Conservation (phyloP, 37 sponge, comb jelly and placozoan genomes). For the Theonella swinhoei region DNA sequence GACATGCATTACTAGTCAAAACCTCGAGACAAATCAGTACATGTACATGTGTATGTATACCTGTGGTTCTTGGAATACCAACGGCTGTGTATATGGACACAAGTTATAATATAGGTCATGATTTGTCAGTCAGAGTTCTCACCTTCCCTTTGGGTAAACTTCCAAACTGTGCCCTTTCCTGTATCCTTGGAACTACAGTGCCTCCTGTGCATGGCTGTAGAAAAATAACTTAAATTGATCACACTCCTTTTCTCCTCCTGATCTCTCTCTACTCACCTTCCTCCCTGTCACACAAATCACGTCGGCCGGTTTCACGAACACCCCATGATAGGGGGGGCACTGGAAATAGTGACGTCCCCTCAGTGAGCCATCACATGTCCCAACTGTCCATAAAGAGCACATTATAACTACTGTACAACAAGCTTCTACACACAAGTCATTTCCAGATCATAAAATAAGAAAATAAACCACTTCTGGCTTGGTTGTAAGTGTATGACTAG, state of each 20-base stretch:
- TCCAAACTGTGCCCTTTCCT: slow-evolving; percentile 33
- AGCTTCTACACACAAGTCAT: background rate
- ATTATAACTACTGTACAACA: background rate
- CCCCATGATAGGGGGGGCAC: slow-evolving; percentile 67
- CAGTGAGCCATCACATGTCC: slow-evolving; percentile 56
- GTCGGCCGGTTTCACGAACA: slow-evolving; percentile 62
- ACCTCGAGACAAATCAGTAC: too few species aligned
- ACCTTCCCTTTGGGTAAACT: background rate
- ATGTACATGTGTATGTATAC: too few species aligned
- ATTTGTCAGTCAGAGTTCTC: too few species aligned
- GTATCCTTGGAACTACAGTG: slow-evolving; percentile 42
- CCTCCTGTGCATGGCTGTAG: slow-evolving; percentile 37
- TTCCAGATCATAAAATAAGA: too few species aligned
- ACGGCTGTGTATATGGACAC: too few species aligned
- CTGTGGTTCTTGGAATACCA: too few species aligned
- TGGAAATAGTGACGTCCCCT: slow-evolving; percentile 68
- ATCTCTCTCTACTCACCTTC: slow-evolving; percentile 24
- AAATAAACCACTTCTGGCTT: too few species aligned
- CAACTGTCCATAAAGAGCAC: slow-evolving; percentile 33
- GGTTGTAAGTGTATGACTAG: background rate
- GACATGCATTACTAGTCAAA: too few species aligned
- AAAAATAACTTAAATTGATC: background rate
- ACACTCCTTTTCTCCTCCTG: background rate
- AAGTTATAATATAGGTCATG: too few species aligned
- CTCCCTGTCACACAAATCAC: slow-evolving; percentile 75